Evolutionary conservation across 2,113 vertebrate genomes (phyloP), one percentile per base, ranked within the genome.

Genomic region (Sciurus niger): DNA sequence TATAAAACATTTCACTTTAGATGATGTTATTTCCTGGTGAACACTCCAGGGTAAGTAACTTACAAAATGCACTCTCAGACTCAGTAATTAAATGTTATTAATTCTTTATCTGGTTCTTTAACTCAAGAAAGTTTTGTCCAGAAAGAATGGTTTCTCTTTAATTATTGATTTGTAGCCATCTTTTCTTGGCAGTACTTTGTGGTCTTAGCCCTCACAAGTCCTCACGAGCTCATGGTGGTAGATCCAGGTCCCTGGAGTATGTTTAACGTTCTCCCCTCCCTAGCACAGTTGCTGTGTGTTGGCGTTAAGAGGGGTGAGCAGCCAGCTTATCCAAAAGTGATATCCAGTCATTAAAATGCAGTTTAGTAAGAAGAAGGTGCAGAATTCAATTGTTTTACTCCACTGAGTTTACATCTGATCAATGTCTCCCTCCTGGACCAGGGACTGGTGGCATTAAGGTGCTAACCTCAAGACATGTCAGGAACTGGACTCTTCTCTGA

Each of bases 11-110:
- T 51, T 85, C 67, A 67, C 65, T 96, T 90, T 79, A 89, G 89
- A 80, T 46, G 34, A 79, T 53, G 48, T 48, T 51, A 78, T 76
- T 96, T 96, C 85, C 83, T 84, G 63, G 63, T 87, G 51, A 87
- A 84, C 86, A 16, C 22, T 84, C 63, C 58, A 90, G 68, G 53
- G 76, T 67, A 73, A 9, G 6, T 34, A 34, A 86, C 34, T 83
- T 65, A 65, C 40, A 67, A 93, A 95, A 68, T 73, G 65, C 17
- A 60, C 70, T 86, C 40, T 76, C 60, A 73, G 68, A 60, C 48
- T 48, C 30, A 79, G 25, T 60, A 74, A 94, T 90, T 86, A 86
- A 93, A 67, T 84, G 7, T 73, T 89, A 74, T 82, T 34, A 77
- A 90, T 84, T 93, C 40, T 58, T 76, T 82, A 84, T 74, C 48